Conservation (phyloP, 2,113 vertebrate species). For the Manacus vitellinus region DNA sequence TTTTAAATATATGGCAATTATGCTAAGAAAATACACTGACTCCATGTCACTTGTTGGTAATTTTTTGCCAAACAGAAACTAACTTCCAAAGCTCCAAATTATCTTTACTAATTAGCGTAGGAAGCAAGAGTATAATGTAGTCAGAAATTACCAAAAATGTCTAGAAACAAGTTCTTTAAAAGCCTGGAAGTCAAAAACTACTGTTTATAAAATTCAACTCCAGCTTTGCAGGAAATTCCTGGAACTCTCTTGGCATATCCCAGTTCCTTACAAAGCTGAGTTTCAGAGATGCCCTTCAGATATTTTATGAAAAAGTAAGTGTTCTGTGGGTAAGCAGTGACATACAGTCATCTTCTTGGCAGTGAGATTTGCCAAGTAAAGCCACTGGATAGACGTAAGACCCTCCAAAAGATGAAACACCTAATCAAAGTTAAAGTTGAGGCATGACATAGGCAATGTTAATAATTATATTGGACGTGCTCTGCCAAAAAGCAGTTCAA, state of each 20-base stretch:
- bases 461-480: slow-evolving; percentile 41
- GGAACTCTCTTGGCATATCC: slow-evolving; percentile 17
- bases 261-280: slow-evolving; percentile 31
- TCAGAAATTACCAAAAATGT: not conserved
- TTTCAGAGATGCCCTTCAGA: slow-evolving; percentile 26
- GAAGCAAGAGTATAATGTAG: not conserved
- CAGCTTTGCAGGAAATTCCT: slow-evolving; percentile 53
- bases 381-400: slow-evolving; percentile 21
- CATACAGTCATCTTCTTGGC: slow-evolving; percentile 37
- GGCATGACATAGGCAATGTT: slow-evolving; percentile 54
- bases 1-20: not conserved
- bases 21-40: not conserved
- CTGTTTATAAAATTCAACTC: slow-evolving; percentile 11
- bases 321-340: slow-evolving; percentile 41
- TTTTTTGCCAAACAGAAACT: slow-evolving; percentile 6
- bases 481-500: slow-evolving; percentile 32
- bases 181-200: not conserved
- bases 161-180: not conserved
- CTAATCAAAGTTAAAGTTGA: slow-evolving; percentile 50
- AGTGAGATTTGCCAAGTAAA: slow-evolving; percentile 36
- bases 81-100: not conserved
- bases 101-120: not conserved
- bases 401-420: slow-evolving; percentile 46
- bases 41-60: not conserved
- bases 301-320: slow-evolving; percentile 34